Evolutionary conservation across 1,140 invertebrate species (phyloP).

Genomic region (Pogonus chalceus): DNA sequence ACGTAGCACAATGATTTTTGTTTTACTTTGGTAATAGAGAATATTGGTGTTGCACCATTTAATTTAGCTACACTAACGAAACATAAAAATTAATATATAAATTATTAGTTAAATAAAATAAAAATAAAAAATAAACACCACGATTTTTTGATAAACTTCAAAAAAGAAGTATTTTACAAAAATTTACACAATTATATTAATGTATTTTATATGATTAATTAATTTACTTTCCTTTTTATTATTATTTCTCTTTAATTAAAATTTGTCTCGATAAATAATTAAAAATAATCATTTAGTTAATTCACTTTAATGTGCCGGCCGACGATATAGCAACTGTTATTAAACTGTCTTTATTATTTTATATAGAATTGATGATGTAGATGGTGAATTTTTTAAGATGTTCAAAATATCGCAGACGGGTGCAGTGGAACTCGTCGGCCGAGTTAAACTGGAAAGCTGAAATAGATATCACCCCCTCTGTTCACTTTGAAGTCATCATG

Average conservation of each 20-base stretch:
- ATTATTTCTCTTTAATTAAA: slow-evolving; percentile 19
- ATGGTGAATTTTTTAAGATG: slow-evolving; percentile 26
- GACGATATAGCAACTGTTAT: not conserved
- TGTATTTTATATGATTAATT: slow-evolving; percentile 31
- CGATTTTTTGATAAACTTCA: slow-evolving; percentile 5
- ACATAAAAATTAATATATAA: not conserved
- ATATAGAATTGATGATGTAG: slow-evolving; percentile 21
- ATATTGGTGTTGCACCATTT: slow-evolving; percentile 21
- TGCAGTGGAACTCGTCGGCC: slow-evolving; percentile 25
- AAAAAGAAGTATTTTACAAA: slow-evolving; percentile 35
- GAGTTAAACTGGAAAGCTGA: slow-evolving; percentile 41
- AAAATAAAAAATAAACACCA: slow-evolving; percentile 5
- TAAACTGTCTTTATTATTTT: slow-evolving; percentile 15
- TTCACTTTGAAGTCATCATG: slow-evolving; percentile 98
- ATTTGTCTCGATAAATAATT: slow-evolving; percentile 31
- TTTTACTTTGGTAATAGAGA: slow-evolving; percentile 20
- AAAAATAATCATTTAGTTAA: slow-evolving; percentile 30
- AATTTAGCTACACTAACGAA: not conserved
- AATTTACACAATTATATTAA: slow-evolving; percentile 36
- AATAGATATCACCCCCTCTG: slow-evolving; percentile 35
- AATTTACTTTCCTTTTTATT: slow-evolving; percentile 8
- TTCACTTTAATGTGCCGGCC: slow-evolving; percentile 21
- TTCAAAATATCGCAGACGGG: slow-evolving; percentile 33
- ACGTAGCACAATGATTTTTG: not conserved
- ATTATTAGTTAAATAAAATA: not conserved